Base-by-base conservation (phyloP, 1,140 invertebrate genomes). In the Laupala kohalensis region DNA sequence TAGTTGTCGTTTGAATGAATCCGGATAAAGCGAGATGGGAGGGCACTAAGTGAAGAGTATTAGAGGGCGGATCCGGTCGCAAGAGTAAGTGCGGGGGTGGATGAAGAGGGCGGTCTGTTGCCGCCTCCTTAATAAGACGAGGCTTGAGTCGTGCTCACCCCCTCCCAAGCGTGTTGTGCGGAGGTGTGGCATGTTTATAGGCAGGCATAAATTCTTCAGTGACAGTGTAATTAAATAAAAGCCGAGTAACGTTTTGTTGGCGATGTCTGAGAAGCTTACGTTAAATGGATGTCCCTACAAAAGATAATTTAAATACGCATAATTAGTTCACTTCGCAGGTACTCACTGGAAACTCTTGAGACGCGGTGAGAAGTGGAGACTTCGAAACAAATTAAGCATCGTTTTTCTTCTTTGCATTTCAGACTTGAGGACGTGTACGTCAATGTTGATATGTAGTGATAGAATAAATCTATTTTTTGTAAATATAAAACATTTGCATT, bases 221-320 rank as follows among this genome's bases (percentile, higher is more conserved):
- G 67, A 68, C 67, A 68, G 67, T 24, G 28, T 68, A 68, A 68
- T 68, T 68, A 68, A 68, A 68, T 68, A 68, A 30, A 53, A 53
- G 9, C 27, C 29, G 23, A 68, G 67, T 30, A 68, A 27, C 67
- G 27, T 2, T 68, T 68, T 19, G 27, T 9, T 53, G 9, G 37
- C 37, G 37, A 53, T 4, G 37, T 19, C 9, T 13, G 37, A 53
- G 37, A 9, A 4, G 37, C 1, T 19, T 2, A 19, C 37, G 37
- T 53, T 53, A 53, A 53, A 53, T 53, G 37, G 4, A 53, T 53
- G 37, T 53, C 37, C 37, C 37, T 53, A 4, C 37, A 53, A 53
- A 53, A 53, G 37, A 19, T 53, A 53, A 53, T 53, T 53, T 53
- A 53, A 53, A 53, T 53, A 53, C 37, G 37, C 37, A 53, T 53